These are phyloP conservation scores for Copidosoma floridanum DNA, from an alignment of 1,140 invertebrate genomes.

Conservation along the genomic window DNA sequence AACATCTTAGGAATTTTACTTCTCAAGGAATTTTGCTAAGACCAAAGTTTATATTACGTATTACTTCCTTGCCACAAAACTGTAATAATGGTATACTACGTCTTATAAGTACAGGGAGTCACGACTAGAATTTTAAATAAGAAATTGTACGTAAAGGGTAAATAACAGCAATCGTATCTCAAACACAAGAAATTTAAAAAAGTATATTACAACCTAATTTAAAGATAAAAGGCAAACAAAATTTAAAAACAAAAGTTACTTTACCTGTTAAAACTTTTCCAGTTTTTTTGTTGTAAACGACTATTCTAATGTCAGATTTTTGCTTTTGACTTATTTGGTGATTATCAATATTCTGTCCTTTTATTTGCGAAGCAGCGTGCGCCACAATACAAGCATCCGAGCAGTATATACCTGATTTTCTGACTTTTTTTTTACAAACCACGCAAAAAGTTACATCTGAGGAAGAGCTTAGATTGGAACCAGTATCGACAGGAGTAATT, in stretches of 20 bases:
- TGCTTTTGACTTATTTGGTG: slow-evolving; percentile 45
- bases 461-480: neutral
- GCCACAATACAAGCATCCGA: slow-evolving; percentile 82
- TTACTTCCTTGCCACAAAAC: too few species aligned
- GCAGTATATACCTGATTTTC: slow-evolving; percentile 79
- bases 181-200: too few species aligned
- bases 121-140: too few species aligned
- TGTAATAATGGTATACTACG: too few species aligned
- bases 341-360: slow-evolving; percentile 43
- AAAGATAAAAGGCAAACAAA: too few species aligned
- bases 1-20: too few species aligned
- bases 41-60: too few species aligned
- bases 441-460: slow-evolving; percentile 60
- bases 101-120: too few species aligned
- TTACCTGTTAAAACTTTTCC: slow-evolving; percentile 70
- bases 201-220: too few species aligned
- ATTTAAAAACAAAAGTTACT: neutral
- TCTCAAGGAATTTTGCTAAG: too few species aligned
- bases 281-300: slow-evolving; percentile 77
- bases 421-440: slow-evolving; percentile 71
- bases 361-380: slow-evolving; percentile 61
- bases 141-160: too few species aligned
- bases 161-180: too few species aligned
- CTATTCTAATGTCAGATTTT: slow-evolving; percentile 59
- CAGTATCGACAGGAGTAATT: neutral